phyloP scores from a whole-genome alignment of 2,888 invertebrate genomes.

The Unio pictorum region DNA sequence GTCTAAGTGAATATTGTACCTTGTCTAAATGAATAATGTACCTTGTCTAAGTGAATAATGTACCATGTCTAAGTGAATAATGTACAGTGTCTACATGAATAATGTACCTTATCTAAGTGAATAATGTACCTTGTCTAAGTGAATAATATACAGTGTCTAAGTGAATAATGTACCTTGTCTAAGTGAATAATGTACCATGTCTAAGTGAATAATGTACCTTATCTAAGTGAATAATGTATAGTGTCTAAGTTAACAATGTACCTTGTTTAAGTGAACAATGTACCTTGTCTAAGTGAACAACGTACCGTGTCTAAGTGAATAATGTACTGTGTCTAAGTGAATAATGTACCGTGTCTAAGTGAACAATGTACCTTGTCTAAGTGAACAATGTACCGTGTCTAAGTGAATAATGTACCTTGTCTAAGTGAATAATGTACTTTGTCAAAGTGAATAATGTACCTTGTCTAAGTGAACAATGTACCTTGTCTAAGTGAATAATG shows the following conservation, averaged over 20 bases:
- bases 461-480: too few species aligned
- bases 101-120: too few species aligned
- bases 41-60: background rate
- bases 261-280: background rate
- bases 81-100: too few species aligned
- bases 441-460: slow-evolving; percentile 15
- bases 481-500: background rate
- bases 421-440: too few species aligned
- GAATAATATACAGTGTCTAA: too few species aligned
- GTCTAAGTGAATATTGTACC: slow-evolving; percentile 16
- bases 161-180: too few species aligned
- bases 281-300: slow-evolving; percentile 33
- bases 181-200: slow-evolving; percentile 32
- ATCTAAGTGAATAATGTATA: slow-evolving; percentile 10
- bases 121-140: slow-evolving; percentile 43
- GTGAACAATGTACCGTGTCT: slow-evolving; percentile 35
- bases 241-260: too few species aligned
- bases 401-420: slow-evolving; percentile 30
- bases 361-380: too few species aligned
- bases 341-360: slow-evolving; percentile 34
- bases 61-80: slow-evolving; percentile 51
- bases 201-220: background rate
- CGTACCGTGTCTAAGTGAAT: slow-evolving; percentile 30
- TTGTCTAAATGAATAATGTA: too few species aligned
- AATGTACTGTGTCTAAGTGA: slow-evolving; percentile 35